Conservation (phyloP, 2,113 vertebrate species). For the Antechinus stuartii region DNA sequence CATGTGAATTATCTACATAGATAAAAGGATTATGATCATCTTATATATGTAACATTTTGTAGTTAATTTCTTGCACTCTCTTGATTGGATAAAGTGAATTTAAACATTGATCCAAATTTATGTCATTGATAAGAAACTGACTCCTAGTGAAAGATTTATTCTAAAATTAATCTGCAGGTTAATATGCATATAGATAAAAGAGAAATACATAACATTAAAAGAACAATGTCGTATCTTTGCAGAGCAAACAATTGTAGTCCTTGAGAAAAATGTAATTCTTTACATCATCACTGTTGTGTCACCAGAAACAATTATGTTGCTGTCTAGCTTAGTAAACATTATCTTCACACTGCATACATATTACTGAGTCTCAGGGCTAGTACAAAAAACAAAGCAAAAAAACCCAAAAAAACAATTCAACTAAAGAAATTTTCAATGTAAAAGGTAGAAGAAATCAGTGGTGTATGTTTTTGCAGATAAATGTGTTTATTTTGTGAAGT, state of each 20-base stretch:
- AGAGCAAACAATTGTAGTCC: not conserved
- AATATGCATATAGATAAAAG: slow-evolving; percentile 10
- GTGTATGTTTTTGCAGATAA: slow-evolving; percentile 9
- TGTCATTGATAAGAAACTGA: slow-evolving; percentile 18
- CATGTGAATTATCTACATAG: slow-evolving; percentile 45
- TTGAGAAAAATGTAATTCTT: slow-evolving; percentile 36
- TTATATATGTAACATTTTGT: slow-evolving; percentile 29
- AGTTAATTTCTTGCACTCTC: not conserved
- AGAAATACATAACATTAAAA: not conserved
- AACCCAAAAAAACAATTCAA: slow-evolving; percentile 5
- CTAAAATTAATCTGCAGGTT: slow-evolving; percentile 41
- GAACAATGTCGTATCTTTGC: not conserved
- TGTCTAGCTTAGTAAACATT: slow-evolving; percentile 42
- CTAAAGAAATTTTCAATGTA: slow-evolving; percentile 67
- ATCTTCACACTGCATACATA: not conserved
- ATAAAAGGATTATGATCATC: slow-evolving; percentile 62
- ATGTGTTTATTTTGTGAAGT: slow-evolving; percentile 2
- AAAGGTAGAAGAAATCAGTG: slow-evolving; percentile 49
- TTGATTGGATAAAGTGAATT: slow-evolving; percentile 33
- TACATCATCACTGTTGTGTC: slow-evolving; percentile 17
- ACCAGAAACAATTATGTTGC: slow-evolving; percentile 39
- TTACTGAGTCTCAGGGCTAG: not conserved
- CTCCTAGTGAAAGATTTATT: not conserved
- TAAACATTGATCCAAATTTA: not conserved
- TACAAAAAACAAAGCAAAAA: not conserved